Conservation (phyloP, 2,888 invertebrate genomes). For the Hirtodrosophila duncani region DNA sequence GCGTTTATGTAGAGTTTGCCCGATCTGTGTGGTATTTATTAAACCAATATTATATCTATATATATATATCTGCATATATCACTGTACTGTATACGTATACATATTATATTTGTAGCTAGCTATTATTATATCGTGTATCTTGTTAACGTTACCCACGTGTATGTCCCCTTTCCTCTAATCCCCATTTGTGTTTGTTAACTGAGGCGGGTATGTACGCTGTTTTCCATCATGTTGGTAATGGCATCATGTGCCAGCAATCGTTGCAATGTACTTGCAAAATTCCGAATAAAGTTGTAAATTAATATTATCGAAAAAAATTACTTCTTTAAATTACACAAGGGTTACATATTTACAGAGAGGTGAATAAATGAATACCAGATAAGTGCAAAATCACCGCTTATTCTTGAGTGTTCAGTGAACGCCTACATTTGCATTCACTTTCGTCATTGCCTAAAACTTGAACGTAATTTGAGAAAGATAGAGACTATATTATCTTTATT, state of each 20-base stretch:
- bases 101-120: conserved; percentile 40
- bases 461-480: too few species aligned
- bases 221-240: conserved; percentile 30
- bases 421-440: too few species aligned
- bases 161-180: too few species aligned
- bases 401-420: too few species aligned
- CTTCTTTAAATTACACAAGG: neutral
- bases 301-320: neutral
- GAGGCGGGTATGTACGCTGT: conserved; percentile 30
- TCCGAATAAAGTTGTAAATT: conserved; percentile 47
- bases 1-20: conserved; percentile 37
- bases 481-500: too few species aligned
- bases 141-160: conserved; percentile 38
- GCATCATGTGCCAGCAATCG: conserved; percentile 15
- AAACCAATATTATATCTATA: conserved; percentile 32
- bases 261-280: conserved; percentile 45
- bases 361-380: neutral
- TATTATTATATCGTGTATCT: conserved; percentile 25
- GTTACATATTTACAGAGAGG: neutral
- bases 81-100: conserved; percentile 50
- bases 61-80: neutral
- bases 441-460: too few species aligned
- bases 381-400: too few species aligned
- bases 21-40: conserved; percentile 49
- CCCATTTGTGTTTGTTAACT: conserved; percentile 31